Base-by-base conservation (phyloP, 2,888 invertebrate genomes). In the Dimorphilus gyrociliatus region DNA sequence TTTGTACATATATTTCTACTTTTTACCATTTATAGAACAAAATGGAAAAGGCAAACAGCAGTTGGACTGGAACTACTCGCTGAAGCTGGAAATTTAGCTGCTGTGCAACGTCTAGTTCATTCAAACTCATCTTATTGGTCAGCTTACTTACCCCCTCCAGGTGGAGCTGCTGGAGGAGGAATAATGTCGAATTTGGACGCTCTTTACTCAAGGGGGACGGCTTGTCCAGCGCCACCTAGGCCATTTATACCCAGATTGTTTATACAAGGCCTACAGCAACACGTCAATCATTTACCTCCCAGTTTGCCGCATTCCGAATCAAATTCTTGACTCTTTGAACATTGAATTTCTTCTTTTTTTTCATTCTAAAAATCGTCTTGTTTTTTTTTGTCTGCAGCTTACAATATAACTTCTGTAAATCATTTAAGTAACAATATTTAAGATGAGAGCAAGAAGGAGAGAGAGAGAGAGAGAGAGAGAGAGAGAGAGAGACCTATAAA, bases 21-120 rank as follows among this genome's bases (percentile, higher is more conserved):
- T 12, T 27, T 29, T 26, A 26, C 25, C 7, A 29, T 15, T 53
- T 58, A 19, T 73, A 85, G 86, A 64, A 94, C 94, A 60, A 94
- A 94, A 70, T 97, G 94, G 94, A 94, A 94, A 66, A 75, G 94
- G 2, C 94, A 94, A 64, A 90, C 94, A 12, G 88, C 94, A 1
- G 94, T 94, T 2, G 92, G 94, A 0, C 65, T 92, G 46, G 97
- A 97, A 61, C 73, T 97, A 23, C 68, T 97, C 33, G 86, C 90
- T 2, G 97, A 97, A 63, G 88, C 92, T 0, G 88, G 88, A 6
- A 94, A 92, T 68, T 86, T 85, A 66, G 90, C 90, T 1, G 94
- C 94, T n/a, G 84, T 97, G 55, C 92, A 92, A 67, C 73, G 92
- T 39, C 70, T 94, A 40, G 52, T 70, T 12, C 60, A 61, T 36